Base-by-base conservation (phyloP, 2,113 vertebrate species). In the Dipodomys merriami region DNA sequence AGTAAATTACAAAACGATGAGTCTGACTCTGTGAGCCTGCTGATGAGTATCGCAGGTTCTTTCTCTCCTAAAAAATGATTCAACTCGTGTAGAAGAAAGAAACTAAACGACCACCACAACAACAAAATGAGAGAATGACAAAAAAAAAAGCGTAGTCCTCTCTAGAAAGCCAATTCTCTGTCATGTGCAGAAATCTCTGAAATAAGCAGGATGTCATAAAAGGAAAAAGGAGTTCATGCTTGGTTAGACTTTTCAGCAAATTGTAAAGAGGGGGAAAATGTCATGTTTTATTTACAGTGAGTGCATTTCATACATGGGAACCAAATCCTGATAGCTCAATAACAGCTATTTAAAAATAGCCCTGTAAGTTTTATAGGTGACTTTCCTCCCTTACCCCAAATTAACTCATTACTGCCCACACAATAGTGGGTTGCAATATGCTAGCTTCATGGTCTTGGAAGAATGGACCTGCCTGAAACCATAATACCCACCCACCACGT, bases 201-300 rank as follows among this genome's bases (percentile, higher is more conserved):
- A 92, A 88, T 80, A 86, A 94, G 68, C 79, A 95, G 86, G 80
- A 91, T 94, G 57, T 88, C 76, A 84, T 95, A 53, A 91, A 91
- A 95, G 15, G 53, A 57, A 57, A 91, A 76, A 83, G 72, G 72
- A 79, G 57, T 94, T 96, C 83, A 86, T 94, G 88, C 79, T 96
- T 96, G 94, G 88, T 76, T 95, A 81, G 86, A 91, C 86, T 91
- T 94, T 93, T 86, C 80, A 83, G 80, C 89, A 81, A 90, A 95
- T 91, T 94, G 60, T 81, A 93, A 95, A 95, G 91, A 95, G 76
- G 73, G 91, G 95, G 76, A 64, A 91, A 95, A 86, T 74, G 88
- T 93, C 93, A 88, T 96, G 82, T 96, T 94, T 97, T 96, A 95
- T 95, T 95, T 97, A 95, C 80, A 91, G 39, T n/a, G 90, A 95